phyloP scores from a whole-genome alignment of 2,113 vertebrate genomes.

The Coptodon bakossiorum region DNA sequence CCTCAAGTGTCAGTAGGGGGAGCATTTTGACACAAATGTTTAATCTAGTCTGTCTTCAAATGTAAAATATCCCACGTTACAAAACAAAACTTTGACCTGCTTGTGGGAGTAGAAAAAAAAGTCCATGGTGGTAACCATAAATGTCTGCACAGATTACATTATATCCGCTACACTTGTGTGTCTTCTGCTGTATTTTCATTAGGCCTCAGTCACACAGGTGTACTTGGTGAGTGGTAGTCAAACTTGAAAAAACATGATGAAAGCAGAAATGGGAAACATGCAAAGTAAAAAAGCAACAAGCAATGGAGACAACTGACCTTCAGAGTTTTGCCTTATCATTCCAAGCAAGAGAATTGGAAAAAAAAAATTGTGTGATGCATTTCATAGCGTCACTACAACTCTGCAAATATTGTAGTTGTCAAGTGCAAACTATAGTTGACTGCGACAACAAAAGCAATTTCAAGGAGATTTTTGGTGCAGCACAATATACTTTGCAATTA shows the following conservation, averaged over 20 bases:
- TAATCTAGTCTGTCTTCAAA: accelerated
- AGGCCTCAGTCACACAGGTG: neutral
- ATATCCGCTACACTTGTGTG: accelerated
- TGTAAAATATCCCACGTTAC: neutral
- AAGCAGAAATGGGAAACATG: neutral
- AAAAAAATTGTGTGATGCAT: neutral
- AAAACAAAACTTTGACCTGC: neutral
- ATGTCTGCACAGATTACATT: neutral
- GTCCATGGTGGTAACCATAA: accelerated
- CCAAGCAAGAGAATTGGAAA: neutral
- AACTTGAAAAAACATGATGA: neutral
- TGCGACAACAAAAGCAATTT: neutral
- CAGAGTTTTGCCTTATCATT: neutral
- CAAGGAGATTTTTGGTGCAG: accelerated
- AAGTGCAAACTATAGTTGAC: neutral
- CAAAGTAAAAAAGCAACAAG: neutral
- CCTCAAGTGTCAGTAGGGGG: neutral
- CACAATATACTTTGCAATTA: neutral
- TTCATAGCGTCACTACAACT: neutral
- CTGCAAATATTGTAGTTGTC: neutral
- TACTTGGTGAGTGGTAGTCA: neutral
- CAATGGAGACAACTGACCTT: neutral
- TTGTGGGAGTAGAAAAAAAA: neutral
- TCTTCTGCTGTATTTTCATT: neutral
- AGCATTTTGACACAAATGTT: neutral